phyloP scores from a whole-genome alignment of 2,113 vertebrate genomes.

The Zosterops hypoxanthus region DNA sequence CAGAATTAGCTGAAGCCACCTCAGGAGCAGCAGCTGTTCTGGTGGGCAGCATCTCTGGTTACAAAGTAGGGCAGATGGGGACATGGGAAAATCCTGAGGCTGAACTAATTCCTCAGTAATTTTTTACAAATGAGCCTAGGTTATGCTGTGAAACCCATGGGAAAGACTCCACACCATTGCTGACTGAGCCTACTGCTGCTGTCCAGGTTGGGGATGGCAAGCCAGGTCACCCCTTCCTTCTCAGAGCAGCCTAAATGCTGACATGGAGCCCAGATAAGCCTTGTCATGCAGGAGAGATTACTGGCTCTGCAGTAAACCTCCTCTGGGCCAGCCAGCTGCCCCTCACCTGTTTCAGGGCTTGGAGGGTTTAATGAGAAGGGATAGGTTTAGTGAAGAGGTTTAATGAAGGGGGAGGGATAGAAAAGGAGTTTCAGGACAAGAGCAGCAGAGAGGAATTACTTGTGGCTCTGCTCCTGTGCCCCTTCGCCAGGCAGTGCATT shows the following conservation, averaged over 20 bases:
- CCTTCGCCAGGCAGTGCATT: neutral
- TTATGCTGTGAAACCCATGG: neutral
- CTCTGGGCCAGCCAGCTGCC: neutral
- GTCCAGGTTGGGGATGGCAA: neutral
- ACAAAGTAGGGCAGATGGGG: neutral
- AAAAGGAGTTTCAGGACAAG: neutral
- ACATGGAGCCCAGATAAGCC: neutral
- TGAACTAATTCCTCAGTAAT: neutral
- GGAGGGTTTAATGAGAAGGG: neutral
- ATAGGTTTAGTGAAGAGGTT: neutral
- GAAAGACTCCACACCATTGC: fast-evolving
- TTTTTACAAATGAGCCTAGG: neutral
- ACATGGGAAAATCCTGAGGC: neutral
- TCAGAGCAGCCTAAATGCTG: neutral
- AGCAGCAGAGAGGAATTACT: neutral
- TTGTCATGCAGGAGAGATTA: neutral
- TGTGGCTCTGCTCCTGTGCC: neutral
- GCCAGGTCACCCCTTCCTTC: fast-evolving
- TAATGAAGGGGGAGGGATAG: neutral
- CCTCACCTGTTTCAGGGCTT: neutral
- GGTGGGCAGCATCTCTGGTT: neutral
- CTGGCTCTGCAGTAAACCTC: neutral
- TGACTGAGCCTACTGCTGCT: fast-evolving
- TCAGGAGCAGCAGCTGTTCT: neutral
- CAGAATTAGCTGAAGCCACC: neutral